A percentile compares a stretch with the other conserved stretches of the same genome.
Conservation (phyloP, 2,797 vertebrate species). For the Dallia pectoralis region DNA sequence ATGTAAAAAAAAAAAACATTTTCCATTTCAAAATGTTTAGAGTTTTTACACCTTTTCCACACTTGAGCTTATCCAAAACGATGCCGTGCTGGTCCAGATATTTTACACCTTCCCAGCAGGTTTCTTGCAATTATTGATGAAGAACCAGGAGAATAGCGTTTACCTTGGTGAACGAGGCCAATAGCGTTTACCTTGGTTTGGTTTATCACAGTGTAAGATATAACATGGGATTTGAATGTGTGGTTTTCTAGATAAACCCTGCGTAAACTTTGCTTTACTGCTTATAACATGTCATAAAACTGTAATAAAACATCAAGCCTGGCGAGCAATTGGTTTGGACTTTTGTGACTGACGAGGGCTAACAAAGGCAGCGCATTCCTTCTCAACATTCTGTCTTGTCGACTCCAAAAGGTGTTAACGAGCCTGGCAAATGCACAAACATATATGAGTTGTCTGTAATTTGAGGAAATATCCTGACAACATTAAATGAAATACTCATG, state of each 20-base stretch:
- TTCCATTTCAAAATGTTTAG: not conserved
- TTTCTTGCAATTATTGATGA: not conserved
- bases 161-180: not conserved
- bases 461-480: too few species aligned
- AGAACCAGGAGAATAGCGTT: not conserved
- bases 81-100: not conserved
- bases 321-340: constrained; percentile 32
- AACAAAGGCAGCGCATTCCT: not conserved
- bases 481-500: too few species aligned
- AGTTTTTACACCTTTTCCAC: not conserved
- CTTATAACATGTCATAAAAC: constrained; percentile 25
- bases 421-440: not conserved
- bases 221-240: constrained; percentile 32
- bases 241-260: constrained; percentile 10
- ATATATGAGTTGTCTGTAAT: not conserved
- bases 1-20: not conserved
- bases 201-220: constrained; percentile 38
- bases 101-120: not conserved
- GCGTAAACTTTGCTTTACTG: constrained; percentile 44
- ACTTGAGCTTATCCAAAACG: not conserved
- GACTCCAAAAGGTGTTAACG: not conserved
- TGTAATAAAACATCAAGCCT: constrained; percentile 62
- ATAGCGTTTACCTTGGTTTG: not conserved
- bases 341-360: not conserved
- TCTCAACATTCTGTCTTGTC: not conserved